phyloP scores from a whole-genome alignment of 2,113 vertebrate genomes.

The Regulus satrapa region DNA sequence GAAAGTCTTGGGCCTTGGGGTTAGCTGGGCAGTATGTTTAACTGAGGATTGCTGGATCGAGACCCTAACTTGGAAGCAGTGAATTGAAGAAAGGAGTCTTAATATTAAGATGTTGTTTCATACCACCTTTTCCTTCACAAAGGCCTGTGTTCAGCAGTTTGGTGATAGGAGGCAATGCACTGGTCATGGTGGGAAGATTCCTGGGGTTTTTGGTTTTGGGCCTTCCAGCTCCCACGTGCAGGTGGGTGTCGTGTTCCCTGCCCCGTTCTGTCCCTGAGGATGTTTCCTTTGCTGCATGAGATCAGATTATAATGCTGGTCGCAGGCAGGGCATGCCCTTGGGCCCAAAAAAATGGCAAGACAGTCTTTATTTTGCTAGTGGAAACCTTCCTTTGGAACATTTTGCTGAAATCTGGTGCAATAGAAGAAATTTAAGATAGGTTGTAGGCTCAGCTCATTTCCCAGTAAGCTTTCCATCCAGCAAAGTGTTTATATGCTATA shows the following conservation, averaged over 20 bases:
- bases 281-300: not conserved
- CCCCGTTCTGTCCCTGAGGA: accelerated
- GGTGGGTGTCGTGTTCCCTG: accelerated
- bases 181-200: not conserved
- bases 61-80: not conserved
- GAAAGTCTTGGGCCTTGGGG: not conserved
- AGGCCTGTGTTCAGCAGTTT: not conserved
- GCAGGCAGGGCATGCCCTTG: not conserved
- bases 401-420: not conserved
- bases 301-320: accelerated
- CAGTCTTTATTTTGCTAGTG: not conserved
- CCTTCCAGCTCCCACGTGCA: accelerated
- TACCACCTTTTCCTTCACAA: not conserved
- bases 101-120: accelerated
- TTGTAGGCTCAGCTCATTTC: not conserved
- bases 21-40: not conserved
- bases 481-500: not conserved
- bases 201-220: not conserved
- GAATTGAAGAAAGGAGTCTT: not conserved
- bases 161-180: not conserved
- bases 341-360: not conserved
- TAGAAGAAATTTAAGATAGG: not conserved
- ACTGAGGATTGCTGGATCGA: not conserved
- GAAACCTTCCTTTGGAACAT: not conserved
- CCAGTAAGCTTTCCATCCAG: not conserved